A percentile compares a stretch with the other conserved stretches of the same genome.
phyloP scores from a whole-genome alignment of 1,140 invertebrate genomes.

The Physella acuta region DNA sequence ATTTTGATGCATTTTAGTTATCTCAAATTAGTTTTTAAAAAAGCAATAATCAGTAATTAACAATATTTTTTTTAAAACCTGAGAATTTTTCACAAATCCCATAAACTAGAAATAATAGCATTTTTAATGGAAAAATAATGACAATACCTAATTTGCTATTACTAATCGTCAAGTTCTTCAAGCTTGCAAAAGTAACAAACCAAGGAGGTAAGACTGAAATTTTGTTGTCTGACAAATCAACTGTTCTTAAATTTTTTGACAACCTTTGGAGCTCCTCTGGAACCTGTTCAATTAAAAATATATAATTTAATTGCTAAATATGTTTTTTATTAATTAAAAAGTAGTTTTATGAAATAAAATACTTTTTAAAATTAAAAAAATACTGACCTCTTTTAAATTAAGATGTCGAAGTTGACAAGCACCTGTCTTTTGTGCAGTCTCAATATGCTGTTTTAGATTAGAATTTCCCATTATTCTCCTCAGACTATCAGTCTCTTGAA shows the following conservation, averaged over 20 bases:
- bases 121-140: too few species aligned
- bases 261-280: slow-evolving; percentile 60
- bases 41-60: too few species aligned
- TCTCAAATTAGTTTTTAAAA: too few species aligned
- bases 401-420: slow-evolving; percentile 82
- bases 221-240: slow-evolving; percentile 91
- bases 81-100: too few species aligned
- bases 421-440: slow-evolving; percentile 90
- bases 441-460: slow-evolving; percentile 81
- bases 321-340: neutral
- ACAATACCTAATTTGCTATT: slow-evolving; percentile 62
- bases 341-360: too few species aligned
- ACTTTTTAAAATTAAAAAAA: too few species aligned
- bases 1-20: too few species aligned
- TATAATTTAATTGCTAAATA: neutral
- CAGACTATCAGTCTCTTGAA: neutral
- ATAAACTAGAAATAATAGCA: too few species aligned
- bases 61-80: too few species aligned
- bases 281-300: slow-evolving; percentile 53
- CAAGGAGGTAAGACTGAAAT: slow-evolving; percentile 74
- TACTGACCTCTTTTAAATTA: slow-evolving; percentile 71
- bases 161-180: slow-evolving; percentile 81
- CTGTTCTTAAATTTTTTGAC: slow-evolving; percentile 74
- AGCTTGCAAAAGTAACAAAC: slow-evolving; percentile 75
- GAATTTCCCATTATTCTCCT: slow-evolving; percentile 77